phyloP scores from a whole-genome alignment of 2,888 invertebrate genomes.

The Sarcophaga caerulescens region DNA sequence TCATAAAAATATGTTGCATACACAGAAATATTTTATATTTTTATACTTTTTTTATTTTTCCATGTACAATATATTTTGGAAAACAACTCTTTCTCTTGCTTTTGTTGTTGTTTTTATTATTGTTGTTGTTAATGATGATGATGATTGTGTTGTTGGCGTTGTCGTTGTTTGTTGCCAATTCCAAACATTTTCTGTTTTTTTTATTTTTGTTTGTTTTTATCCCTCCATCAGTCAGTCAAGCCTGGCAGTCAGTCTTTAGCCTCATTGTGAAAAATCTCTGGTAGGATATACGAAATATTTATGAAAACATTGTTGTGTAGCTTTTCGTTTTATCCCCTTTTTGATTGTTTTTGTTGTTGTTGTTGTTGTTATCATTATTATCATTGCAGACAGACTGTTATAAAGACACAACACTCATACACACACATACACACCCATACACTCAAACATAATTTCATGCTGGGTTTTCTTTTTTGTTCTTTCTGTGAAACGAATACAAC shows the following conservation, averaged over 20 bases:
- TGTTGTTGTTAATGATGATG: conserved; percentile 22
- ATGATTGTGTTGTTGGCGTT: conserved; percentile 1
- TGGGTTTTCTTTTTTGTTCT: neutral
- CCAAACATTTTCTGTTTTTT: neutral
- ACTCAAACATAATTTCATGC: conserved; percentile 35
- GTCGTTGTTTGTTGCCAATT: conserved; percentile 25
- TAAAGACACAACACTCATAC: neutral
- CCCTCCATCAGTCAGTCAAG: conserved; percentile 30
- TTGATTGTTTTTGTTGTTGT: neutral
- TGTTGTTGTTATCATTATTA: conserved; percentile 35
- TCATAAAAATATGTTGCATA: conserved; percentile 64
- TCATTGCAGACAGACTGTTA: conserved; percentile 33
- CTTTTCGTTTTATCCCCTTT: neutral
- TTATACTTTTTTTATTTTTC: conserved; percentile 7
- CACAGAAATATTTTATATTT: conserved; percentile 40
- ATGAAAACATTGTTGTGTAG: conserved; percentile 46
- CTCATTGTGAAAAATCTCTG: conserved; percentile 14
- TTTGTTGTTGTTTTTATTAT: conserved; percentile 18
- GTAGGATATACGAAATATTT: conserved; percentile 35
- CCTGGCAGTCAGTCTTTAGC: neutral
- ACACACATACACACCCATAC: neutral
- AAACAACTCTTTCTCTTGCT: conserved; percentile 57
- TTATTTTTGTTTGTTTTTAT: conserved; percentile 23
- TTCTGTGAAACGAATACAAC: conserved; percentile 42
- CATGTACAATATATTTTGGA: conserved; percentile 21